A percentile compares a stretch with the other conserved stretches of the same genome.
These are phyloP conservation scores for Pao palembangensis DNA, from an alignment of 2,113 vertebrate species.

Conservation along the genomic window DNA sequence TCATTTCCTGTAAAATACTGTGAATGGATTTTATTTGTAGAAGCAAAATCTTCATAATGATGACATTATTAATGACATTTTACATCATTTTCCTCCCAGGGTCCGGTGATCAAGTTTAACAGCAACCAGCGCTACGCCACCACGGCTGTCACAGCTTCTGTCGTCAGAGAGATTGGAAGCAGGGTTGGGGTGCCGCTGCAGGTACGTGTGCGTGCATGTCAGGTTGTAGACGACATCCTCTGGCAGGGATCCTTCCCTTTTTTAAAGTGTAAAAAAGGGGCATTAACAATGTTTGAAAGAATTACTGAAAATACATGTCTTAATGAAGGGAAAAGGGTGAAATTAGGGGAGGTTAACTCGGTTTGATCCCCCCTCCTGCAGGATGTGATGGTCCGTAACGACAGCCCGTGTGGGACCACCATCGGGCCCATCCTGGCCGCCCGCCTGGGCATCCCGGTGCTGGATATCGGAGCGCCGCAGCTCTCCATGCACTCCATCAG, in stretches of 20 bases:
- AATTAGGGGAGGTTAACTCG: too few relatives aligned
- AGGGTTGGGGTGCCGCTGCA: conserved; percentile 85
- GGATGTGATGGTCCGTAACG: conserved; percentile 97
- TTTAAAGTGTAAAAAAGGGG: too few relatives aligned
- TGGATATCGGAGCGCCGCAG: conserved; percentile 89
- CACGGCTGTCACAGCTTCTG: conserved; percentile 85
- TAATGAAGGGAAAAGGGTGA: too few relatives aligned
- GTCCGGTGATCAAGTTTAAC: conserved; percentile 95
- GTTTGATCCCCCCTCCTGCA: conserved; percentile 39
- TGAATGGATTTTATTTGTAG: too few relatives aligned
- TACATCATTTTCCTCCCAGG: conserved; percentile 65
- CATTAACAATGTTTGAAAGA: too few relatives aligned
- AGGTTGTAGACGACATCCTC: too few relatives aligned
- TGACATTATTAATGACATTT: too few relatives aligned
- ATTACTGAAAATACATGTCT: too few relatives aligned
- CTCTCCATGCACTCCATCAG: conserved; percentile 98
- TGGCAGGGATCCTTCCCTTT: too few relatives aligned
- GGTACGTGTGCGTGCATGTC: conserved; percentile 66
- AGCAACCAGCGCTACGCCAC: conserved; percentile 96
- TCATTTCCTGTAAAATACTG: not conserved
- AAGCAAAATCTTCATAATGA: too few relatives aligned
- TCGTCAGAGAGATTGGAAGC: conserved; percentile 83
- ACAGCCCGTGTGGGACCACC: conserved; percentile 87
- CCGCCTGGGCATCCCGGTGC: conserved; percentile 85
- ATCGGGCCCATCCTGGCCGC: conserved; percentile 93